phyloP scores from a whole-genome alignment of 1,140 invertebrate species.

The Tetragonula clypearis region DNA sequence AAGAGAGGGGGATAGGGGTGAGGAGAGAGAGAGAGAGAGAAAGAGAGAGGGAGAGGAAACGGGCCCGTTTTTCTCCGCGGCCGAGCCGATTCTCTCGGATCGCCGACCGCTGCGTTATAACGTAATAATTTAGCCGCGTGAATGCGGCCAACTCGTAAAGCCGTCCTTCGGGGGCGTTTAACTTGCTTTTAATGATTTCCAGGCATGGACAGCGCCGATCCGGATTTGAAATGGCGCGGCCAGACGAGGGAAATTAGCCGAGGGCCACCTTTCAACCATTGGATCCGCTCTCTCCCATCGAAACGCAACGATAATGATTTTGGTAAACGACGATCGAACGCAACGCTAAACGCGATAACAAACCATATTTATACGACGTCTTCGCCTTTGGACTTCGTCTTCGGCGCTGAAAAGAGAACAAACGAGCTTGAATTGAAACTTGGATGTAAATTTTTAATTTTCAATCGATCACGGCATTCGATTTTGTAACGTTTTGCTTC shows the following conservation, averaged over 20 bases:
- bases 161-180: constrained; percentile 65
- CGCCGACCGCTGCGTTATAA: constrained; percentile 58
- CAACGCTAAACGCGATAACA: background rate
- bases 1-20: background rate
- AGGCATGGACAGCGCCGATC: constrained; percentile 53
- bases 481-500: too few species aligned
- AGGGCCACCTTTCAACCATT: constrained; percentile 8
- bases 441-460: too few species aligned
- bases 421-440: too few species aligned
- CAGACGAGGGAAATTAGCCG: constrained; percentile 45
- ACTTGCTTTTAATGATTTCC: constrained; percentile 70
- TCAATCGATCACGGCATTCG: too few species aligned
- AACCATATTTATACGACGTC: background rate
- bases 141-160: constrained; percentile 65
- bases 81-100: background rate
- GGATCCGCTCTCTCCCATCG: too few species aligned
- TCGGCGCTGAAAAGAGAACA: too few species aligned
- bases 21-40: too few species aligned
- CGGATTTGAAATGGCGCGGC: constrained; percentile 42
- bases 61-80: constrained; percentile 6
- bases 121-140: constrained; percentile 68
- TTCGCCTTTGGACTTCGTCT: background rate
- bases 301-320: background rate
- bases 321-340: background rate
- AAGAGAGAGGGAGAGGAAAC: background rate